Evolutionary conservation across 2,113 vertebrate genomes (phyloP), one percentile per base, ranked within the genome.

Genomic region (Ibidorhyncha struthersii): DNA sequence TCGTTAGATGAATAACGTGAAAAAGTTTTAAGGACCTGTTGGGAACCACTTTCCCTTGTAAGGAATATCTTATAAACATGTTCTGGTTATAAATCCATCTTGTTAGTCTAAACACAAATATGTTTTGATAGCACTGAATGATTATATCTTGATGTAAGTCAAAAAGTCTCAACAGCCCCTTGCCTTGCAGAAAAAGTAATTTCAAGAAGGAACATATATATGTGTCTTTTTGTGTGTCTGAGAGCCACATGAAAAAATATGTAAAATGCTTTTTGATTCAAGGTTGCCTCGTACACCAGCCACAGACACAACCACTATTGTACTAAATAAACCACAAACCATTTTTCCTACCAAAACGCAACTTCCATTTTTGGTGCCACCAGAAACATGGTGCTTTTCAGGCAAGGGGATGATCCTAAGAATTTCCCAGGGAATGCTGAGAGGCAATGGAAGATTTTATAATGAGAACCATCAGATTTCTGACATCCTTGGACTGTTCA

Each of bases 381-480:
- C 21, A 94, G 62, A 89, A 94, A 85, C 5, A 1, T 23, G 73
- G 92, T 91, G 41, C 58, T 96, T 95, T 94, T 94, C 63, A 82
- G 81, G 62, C 34, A 58, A 67, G 62, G 40, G n/a, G 38, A 80
- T 66, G 50, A 90, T 95, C 45, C 78, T 55, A 73, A 95, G 71
- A 93, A 84, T 94, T 95, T 95, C 79, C 91, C 87, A 59, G 59
- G 71, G 70, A 93, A 84, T 65, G 70, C 45, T 56, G 32, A 94
- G 78, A 79, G 74, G 71, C 95, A 97, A 85, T 69, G 34, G 84
- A 87, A 85, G 29, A 17, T 0, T 0, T 50, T 58, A 14, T 77
- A 76, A 59, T 73, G 62, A 76, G 40, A 78, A 71, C 47, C 56
- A 61, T 43, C 45, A 80, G 45, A 50, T 49, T 80, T 94, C 40